phyloP scores from a whole-genome alignment of 2,888 invertebrate genomes.

The Andrena dorsata region DNA sequence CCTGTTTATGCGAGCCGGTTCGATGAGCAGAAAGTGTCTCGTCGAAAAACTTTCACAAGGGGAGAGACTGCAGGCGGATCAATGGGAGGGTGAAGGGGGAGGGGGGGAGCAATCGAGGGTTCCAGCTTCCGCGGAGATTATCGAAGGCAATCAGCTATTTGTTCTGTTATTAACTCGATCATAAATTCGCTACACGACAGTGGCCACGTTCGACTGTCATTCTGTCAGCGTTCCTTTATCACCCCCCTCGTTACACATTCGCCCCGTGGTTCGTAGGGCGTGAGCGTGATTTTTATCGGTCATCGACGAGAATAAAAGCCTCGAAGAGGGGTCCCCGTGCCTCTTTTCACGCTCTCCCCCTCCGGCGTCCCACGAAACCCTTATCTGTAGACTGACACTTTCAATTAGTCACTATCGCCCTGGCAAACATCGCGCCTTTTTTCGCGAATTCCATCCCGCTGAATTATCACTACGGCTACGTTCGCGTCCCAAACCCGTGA shows the following conservation, averaged over 20 bases:
- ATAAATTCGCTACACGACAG: conserved; percentile 64
- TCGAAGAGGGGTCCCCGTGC: conserved; percentile 34
- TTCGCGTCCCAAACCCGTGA: too few relatives aligned
- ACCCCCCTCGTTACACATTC: conserved; percentile 70
- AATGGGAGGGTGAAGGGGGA: conserved; percentile 16
- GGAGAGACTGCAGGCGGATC: conserved; percentile 18
- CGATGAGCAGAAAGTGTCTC: conserved; percentile 10
- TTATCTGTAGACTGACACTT: conserved; percentile 56
- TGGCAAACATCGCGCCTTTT: conserved; percentile 34
- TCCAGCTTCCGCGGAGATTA: conserved; percentile 29
- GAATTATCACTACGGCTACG: background rate
- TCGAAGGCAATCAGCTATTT: conserved; percentile 59
- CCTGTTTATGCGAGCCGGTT: too few relatives aligned
- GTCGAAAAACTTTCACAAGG: background rate
- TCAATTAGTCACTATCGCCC: conserved; percentile 64
- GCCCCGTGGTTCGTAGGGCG: conserved; percentile 58
- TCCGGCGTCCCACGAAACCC: conserved; percentile 28
- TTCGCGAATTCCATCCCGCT: conserved; percentile 14
- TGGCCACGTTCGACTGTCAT: conserved; percentile 52
- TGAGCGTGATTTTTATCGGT: conserved; percentile 70
- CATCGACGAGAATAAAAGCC: conserved; percentile 66
- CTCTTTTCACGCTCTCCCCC: conserved; percentile 45
- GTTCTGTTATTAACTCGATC: conserved; percentile 69
- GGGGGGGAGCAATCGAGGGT: conserved; percentile 28
- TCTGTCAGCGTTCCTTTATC: conserved; percentile 62